A percentile compares a stretch with the other conserved stretches of the same genome.
phyloP scores from a whole-genome alignment of 2,888 invertebrate species.

The Beris morrisii region DNA sequence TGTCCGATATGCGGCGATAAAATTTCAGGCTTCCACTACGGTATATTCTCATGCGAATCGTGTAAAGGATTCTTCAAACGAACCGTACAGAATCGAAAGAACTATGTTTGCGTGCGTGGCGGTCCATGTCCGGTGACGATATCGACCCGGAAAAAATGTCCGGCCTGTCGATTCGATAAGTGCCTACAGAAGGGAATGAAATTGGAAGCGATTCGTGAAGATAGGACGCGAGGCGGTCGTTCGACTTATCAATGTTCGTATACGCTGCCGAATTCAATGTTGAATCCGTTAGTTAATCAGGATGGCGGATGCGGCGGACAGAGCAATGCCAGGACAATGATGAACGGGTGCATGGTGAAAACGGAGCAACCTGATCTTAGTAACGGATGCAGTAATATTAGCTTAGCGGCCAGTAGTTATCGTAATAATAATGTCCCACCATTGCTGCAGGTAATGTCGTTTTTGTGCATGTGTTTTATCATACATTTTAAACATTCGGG shows the following conservation, averaged over 20 bases:
- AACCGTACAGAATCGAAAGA: constrained; percentile 97
- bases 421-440: constrained; percentile 61
- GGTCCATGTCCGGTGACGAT: constrained; percentile 91
- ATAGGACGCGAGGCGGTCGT: constrained; percentile 91
- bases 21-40: constrained; percentile 96
- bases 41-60: constrained; percentile 96
- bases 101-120: constrained; percentile 89
- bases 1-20: constrained; percentile 96
- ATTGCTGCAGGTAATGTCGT: constrained; percentile 65
- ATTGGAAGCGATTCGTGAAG: constrained; percentile 93
- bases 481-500: background rate
- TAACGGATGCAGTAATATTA: constrained; percentile 38
- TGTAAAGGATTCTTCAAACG: constrained; percentile 98
- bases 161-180: constrained; percentile 94
- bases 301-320: constrained; percentile 41
- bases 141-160: constrained; percentile 93
- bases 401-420: constrained; percentile 43
- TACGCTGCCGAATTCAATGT: constrained; percentile 74
- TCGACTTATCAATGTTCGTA: constrained; percentile 96
- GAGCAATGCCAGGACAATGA: constrained; percentile 55
- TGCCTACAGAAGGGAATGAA: constrained; percentile 97
- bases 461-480: background rate
- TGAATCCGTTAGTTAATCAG: constrained; percentile 58
- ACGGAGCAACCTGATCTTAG: constrained; percentile 57
- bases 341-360: constrained; percentile 57